These are phyloP conservation scores for Cyanoramphus novaezelandiae DNA, from an alignment of 2,113 vertebrate species.

Conservation along the genomic window DNA sequence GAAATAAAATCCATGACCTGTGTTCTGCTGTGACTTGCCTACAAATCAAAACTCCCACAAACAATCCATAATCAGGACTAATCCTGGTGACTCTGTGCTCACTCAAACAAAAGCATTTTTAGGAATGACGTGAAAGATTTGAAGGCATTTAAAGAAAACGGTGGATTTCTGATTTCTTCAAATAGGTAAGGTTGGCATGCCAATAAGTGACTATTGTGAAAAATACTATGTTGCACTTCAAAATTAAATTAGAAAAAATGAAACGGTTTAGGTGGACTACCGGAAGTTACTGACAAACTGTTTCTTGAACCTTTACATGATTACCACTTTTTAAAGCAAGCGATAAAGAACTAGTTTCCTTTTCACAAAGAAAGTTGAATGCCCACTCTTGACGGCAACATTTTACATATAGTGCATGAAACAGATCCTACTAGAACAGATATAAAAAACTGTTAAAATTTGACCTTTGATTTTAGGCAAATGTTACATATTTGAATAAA, in stretches of 20 bases:
- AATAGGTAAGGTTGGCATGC: not conserved
- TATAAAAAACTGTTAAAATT: conserved; percentile 24
- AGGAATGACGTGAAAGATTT: not conserved
- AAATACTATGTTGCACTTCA: not conserved
- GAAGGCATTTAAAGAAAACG: not conserved
- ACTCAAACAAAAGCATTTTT: not conserved
- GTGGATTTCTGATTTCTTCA: not conserved
- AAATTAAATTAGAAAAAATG: not conserved
- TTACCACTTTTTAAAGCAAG: not conserved
- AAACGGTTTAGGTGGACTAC: not conserved
- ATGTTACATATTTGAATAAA: conserved; percentile 47
- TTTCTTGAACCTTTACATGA: not conserved
- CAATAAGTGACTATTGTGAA: not conserved
- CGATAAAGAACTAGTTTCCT: not conserved
- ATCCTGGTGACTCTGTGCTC: not conserved
- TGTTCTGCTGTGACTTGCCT: not conserved
- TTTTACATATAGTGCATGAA: not conserved
- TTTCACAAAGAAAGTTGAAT: not conserved
- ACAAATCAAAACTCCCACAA: not conserved
- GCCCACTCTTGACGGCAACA: not conserved
- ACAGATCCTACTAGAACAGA: not conserved
- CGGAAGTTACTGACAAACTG: not conserved
- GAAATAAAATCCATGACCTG: not conserved
- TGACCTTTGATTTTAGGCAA: conserved; percentile 52
- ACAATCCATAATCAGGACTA: not conserved